Evolutionary conservation across 2,797 vertebrate genomes (phyloP), one percentile per base, ranked within the genome.

Genomic region (Onychomys leucogaster): DNA sequence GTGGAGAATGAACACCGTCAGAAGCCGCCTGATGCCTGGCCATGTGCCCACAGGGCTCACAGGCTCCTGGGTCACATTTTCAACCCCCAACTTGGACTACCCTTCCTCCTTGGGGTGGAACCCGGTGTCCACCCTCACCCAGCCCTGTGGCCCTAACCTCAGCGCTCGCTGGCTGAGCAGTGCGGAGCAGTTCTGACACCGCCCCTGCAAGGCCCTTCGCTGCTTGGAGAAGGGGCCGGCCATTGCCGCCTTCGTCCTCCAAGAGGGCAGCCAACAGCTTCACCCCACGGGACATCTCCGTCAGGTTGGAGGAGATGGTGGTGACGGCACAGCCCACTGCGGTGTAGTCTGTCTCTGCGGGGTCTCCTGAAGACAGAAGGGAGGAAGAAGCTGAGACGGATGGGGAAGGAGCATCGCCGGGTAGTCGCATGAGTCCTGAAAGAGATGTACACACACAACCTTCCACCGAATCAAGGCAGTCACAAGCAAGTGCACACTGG

Each of bases 281-380:
- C 52, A 99, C 99, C 0, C 99, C 99, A 76, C 99, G 99, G 5
- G 99, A 99, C 99, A 99, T 99, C 98, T 99, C 99, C 0, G 99
- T 99, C 97, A 99, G 98, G 98, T 99, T 99, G 97, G 99, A 99
- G 95, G 99, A 99, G 98, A 99, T 99, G 16, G 99, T 99, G 97
- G 99, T 99, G 63, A 99, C 99, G 0, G 99, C 99, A 0, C 99
- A 99, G 98, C 99, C 99, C 97, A 99, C 99, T 0, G 99, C 99
- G 0, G 99, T 99, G 97, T 99, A 99, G 98, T 99, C 99, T 0
- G 99, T 99, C 98, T 99, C 99, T 0, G 99, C 99, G 1, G 99
- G 99, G 98, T 99, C 99, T 41, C 99, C 99, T 99, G 96, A 67
- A 92, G 19, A 41, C 87, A 78, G 52, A 6, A 41, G 29, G 46